Evolutionary conservation across 2,888 invertebrate genomes (phyloP), one percentile per base, ranked within the genome.

Genomic region (Endomychus coccineus): DNA sequence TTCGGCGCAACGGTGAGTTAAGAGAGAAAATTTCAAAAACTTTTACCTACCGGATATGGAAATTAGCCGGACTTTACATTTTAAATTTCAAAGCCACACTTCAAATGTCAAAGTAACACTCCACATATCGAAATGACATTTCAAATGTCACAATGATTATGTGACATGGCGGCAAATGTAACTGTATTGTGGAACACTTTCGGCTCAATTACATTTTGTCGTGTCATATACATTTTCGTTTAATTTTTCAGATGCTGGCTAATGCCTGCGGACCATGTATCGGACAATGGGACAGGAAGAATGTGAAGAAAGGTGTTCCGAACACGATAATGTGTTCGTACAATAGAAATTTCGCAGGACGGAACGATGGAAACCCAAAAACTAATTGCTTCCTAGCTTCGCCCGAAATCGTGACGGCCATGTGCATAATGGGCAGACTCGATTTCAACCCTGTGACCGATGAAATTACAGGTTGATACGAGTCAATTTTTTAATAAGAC

Each of bases 251-350:
- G 71, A 77, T 95, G 2, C 70, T 96, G 49, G 95, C 95, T 3
- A 95, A 95, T 67, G 95, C 95, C 3, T 96, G 95, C 62, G 95
- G 95, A 1, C 95, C 95, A 2, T 95, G 95, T 73, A 95, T 95
- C 67, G 95, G 94, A 32, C 95, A 95, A 59, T 95, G 95, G 95
- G 90, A 94, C 70, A 81, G 94, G 48, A 69, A 84, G 57, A 95
- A 96, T 66, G 80, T 92, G 27, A 89, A 91, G 71, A 95, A 94
- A 65, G 95, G 95, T 27, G 92, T 94, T 43, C 92, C 92, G 71
- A 96, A 95, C 69, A 95, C 95, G 2, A 95, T 95, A 56, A 91
- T 95, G 39, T 90, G 91, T 30, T 95, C 95, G 3, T 96, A 95
- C 76, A 95, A 95, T 69, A 76, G 95, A 40, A 95, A 95, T 72